Conservation (phyloP, 2,113 vertebrate genomes). For the Haliaeetus leucogaster region DNA sequence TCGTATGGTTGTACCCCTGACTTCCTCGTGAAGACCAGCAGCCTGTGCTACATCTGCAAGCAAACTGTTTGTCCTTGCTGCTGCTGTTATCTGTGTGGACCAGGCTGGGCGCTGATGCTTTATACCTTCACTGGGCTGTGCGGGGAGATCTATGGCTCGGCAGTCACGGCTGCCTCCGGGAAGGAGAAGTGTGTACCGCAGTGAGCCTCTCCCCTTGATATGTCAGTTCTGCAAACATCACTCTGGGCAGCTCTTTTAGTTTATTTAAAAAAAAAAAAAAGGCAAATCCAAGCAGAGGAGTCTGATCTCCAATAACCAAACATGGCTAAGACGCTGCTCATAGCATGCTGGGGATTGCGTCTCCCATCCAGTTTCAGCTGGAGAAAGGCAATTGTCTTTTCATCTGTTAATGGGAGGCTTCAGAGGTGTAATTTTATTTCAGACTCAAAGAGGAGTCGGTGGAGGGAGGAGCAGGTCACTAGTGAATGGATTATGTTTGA, state of each 20-base stretch:
- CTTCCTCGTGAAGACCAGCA: neutral
- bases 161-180: neutral
- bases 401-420: neutral
- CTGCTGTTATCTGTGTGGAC: neutral
- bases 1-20: neutral
- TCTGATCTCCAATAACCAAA: neutral
- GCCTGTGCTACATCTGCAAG: neutral
- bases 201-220: neutral
- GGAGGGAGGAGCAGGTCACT: constrained; percentile 17
- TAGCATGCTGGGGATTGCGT: neutral
- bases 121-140: neutral
- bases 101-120: neutral
- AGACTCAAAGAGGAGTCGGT: neutral
- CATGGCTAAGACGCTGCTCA: accelerated
- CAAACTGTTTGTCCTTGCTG: neutral
- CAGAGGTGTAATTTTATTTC: constrained; percentile 26
- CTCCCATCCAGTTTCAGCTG: neutral
- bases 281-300: neutral
- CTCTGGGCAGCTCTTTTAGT: neutral
- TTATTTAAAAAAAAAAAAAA: neutral
- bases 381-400: constrained; percentile 3
- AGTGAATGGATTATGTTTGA: constrained; percentile 16
- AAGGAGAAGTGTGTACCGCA: neutral
- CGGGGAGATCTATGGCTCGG: neutral
- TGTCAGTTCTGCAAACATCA: neutral